Base-by-base conservation (phyloP, 2,113 vertebrate species). In the Cyprinus carpio region DNA sequence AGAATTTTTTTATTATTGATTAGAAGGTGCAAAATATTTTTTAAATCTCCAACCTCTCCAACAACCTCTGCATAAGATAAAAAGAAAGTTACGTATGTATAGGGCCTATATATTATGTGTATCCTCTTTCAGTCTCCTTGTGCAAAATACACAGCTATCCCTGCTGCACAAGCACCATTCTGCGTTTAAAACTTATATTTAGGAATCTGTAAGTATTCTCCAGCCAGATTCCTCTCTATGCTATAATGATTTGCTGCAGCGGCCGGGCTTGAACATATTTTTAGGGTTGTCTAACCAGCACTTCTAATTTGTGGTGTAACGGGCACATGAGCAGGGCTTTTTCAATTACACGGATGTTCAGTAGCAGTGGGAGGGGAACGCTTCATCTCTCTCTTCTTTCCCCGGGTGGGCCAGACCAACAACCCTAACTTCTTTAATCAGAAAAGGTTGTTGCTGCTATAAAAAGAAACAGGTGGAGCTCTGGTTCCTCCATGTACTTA, bases 251-350 rank as follows among this genome's bases (percentile, higher is more conserved):
- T 72, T 69, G n/a, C 60, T 13, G 27, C 23, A 51, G 37, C 18
- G 31, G 31, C 71, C 69, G 49, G 20, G 67, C 75, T n/a, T 83
- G 84, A 56, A 65, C 90, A 58, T 93, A 94, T 93, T 92, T 93
- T 85, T 87, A 90, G 92, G 76, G 85, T 84, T 84, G 90, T 91
- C 92, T 93, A 95, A 94, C 91, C 87, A 92, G 91, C 88, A 90
- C 90, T 90, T 92, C 89, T 94, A 93, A 93, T 93, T 94, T 93
- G 90, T 89, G 88, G 91, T 89, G 86, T 92, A 91, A 92, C 90
- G 90, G 91, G 92, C 92, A 93, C 86, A 93, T 94, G 93, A 91
- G 91, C 86, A 85, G 88, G 87, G 84, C 77, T 92, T 90, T 89
- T 93, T 93, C 87, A 92, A 93, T 93, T 93, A 93, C 90, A 89